phyloP scores from a whole-genome alignment of 1,140 invertebrate genomes.

The Branchinecta lindahli region DNA sequence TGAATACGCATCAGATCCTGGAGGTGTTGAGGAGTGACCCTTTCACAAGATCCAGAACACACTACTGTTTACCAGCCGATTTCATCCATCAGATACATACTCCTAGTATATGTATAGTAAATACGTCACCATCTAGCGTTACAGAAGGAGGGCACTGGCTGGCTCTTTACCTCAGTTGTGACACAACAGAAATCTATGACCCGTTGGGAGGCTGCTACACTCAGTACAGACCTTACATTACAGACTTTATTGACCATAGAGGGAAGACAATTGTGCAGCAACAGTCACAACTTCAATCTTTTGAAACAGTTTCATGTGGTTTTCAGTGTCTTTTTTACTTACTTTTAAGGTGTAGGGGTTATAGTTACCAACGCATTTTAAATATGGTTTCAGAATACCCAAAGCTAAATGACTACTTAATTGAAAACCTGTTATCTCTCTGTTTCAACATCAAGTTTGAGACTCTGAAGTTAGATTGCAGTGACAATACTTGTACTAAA shows the following conservation, averaged over 20 bases:
- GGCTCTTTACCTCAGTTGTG: background rate
- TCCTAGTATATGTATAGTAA: background rate
- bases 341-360: background rate
- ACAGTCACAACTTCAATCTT: background rate
- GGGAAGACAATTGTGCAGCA: background rate
- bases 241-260: background rate
- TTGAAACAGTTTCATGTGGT: background rate
- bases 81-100: background rate
- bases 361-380: too few species aligned
- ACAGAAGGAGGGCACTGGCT: background rate
- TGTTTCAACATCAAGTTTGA: too few species aligned
- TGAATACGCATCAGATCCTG: background rate
- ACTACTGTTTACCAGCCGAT: background rate
- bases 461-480: too few species aligned
- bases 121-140: background rate
- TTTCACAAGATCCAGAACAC: background rate
- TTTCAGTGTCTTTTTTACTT: background rate
- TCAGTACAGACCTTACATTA: background rate
- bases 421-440: too few species aligned
- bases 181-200: background rate
- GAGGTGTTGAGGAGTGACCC: background rate
- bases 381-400: too few species aligned
- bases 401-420: too few species aligned
- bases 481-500: too few species aligned
- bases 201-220: background rate